Conservation (phyloP, 2,113 vertebrate genomes). For the Brachypodius melanocephalos region DNA sequence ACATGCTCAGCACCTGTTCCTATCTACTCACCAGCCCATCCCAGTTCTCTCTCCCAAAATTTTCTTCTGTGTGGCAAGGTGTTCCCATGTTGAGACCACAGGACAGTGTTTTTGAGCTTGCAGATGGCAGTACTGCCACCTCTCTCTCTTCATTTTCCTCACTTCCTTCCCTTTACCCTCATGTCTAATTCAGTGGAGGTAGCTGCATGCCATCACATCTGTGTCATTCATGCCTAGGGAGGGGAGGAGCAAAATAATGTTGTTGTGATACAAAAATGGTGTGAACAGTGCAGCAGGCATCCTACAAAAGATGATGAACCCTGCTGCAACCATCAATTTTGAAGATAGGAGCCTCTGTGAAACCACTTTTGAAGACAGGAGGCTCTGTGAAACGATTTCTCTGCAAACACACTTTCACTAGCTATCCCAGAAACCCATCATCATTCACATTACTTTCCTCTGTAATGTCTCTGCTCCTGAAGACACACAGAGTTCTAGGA, state of each 20-base stretch:
- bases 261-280: background rate
- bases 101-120: background rate
- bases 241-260: background rate
- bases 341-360: background rate
- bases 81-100: background rate
- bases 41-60: background rate
- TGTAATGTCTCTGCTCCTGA: background rate
- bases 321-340: background rate
- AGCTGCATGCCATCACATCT: background rate
- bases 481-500: background rate
- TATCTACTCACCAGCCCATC: background rate
- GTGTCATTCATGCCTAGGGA: background rate
- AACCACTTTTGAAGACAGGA: background rate
- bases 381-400: background rate
- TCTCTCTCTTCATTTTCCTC: background rate
- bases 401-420: background rate
- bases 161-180: background rate
- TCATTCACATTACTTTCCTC: background rate
- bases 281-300: background rate
- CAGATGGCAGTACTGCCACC: fast-evolving
- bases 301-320: background rate
- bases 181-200: background rate
- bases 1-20: background rate
- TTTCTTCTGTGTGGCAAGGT: background rate
- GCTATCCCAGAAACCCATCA: background rate